Conservation (phyloP, 2,797 vertebrate genomes). For the Botia kubotai region DNA sequence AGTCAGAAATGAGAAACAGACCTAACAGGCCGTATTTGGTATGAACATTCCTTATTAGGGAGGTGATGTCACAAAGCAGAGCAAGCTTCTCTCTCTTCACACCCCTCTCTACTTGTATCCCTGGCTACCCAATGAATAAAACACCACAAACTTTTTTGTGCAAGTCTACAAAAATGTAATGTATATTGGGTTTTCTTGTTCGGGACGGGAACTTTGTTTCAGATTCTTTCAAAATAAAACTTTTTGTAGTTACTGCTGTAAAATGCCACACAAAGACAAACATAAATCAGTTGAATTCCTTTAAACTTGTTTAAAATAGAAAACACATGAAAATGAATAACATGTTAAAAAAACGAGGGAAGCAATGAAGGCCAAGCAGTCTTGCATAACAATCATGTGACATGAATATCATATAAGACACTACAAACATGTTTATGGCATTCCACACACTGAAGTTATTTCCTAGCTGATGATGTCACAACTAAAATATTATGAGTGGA, state of each 20-base stretch:
- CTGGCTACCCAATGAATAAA: conserved; percentile 44
- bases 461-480: conserved; percentile 1
- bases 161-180: not conserved
- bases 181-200: too few species aligned
- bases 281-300: not conserved
- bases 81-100: conserved; percentile 58
- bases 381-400: not conserved
- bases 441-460: conserved; percentile 6
- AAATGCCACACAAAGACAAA: conserved; percentile 2
- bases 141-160: conserved; percentile 5
- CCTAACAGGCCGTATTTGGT: conserved; percentile 73
- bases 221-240: not conserved
- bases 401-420: not conserved
- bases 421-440: not conserved
- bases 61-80: conserved; percentile 74
- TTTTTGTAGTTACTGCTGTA: too few species aligned
- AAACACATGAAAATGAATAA: conserved; percentile 10
- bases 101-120: not conserved
- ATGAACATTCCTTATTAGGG: conserved; percentile 68
- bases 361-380: too few species aligned
- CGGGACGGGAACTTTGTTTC: not conserved
- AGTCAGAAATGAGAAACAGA: conserved; percentile 79
- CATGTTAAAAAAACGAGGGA: not conserved
- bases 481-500: not conserved
- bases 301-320: not conserved